Base-by-base conservation (phyloP, 2,888 invertebrate species). In the Zhuqinia jingwanae region DNA sequence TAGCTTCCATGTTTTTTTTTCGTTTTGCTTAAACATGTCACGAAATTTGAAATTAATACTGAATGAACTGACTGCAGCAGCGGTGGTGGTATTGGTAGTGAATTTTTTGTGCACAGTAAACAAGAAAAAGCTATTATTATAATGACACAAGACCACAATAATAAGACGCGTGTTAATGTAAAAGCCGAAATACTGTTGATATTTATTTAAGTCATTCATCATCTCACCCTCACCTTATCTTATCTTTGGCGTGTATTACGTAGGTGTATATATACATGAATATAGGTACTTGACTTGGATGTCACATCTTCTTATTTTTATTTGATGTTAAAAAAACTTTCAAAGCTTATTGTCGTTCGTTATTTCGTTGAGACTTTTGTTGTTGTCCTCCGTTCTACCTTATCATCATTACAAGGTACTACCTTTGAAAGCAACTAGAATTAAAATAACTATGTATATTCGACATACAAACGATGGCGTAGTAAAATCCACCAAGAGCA, bases 71-170 rank as follows among this genome's bases (percentile, higher is more conserved):
- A n/a, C n/a, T n/a, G n/a, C n/a, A n/a, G n/a, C n/a, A n/a, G n/a
- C n/a, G n/a, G n/a, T n/a, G n/a, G 36, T 36, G 36, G 36, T 36
- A 8, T 8, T 36, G 36, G 36, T 36, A 36, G 36, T 6, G 13
- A 30, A 36, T 76, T 8, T 56, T 58, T 25, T 50, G 73, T 50
- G 25, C 22, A 36, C 30, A 15, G 76, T 56, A 76, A 76, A 76
- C 76, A 76, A 76, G 76, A 17, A 76, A 76, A 53, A 56, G 56
- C 76, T 56, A 76, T 76, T 56, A 76, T 76, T 50, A 76, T 76
- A 53, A 68, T 68, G 68, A 68, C 45, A 68, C 68, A 10, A 22
- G 3, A 6, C 11, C 56, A 56, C n/a, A 73, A 42, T 42, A 20
- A n/a, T n/a, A 3, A 36, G 36, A 8, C 42, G 20, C 17, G 70